A percentile compares a stretch with the other conserved stretches of the same genome.
Conservation (phyloP, 2,888 invertebrate genomes). For the Oligia latruncula region DNA sequence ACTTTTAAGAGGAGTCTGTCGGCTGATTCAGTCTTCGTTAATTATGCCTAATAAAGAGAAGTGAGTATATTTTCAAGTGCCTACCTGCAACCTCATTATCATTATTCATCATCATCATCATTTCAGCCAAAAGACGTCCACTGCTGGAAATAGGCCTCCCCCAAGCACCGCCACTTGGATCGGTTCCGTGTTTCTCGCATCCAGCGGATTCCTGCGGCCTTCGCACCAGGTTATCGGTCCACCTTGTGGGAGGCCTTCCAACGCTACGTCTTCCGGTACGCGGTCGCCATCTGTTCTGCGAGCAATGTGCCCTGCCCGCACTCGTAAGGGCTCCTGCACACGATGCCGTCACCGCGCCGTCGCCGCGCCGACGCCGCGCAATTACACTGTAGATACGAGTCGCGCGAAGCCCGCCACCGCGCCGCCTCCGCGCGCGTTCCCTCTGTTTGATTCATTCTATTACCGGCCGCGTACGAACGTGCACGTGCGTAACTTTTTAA, state of each 20-base stretch:
- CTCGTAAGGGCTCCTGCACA: no score
- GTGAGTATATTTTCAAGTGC: constrained; percentile 62
- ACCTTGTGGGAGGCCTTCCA: background rate
- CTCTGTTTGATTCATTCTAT: no score
- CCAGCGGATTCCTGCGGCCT: background rate
- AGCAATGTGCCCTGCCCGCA: background rate
- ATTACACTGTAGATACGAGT: no score
- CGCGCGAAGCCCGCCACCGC: no score
- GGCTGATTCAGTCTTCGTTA: constrained; percentile 64
- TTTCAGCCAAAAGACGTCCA: background rate
- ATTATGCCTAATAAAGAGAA: constrained; percentile 66
- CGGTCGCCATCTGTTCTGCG: background rate
- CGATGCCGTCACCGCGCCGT: no score
- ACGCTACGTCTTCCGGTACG: background rate
- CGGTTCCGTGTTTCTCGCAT: background rate
- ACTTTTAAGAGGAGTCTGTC: background rate
- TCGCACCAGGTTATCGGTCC: background rate
- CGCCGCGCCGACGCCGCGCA: no score
- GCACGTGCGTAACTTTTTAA: no score
- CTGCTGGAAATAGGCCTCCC: background rate
- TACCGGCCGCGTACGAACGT: no score
- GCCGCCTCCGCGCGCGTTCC: no score
- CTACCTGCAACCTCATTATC: background rate
- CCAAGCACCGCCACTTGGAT: background rate
- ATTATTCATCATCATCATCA: no score